Conservation (phyloP, 2,113 vertebrate species). For the Salminus brasiliensis region DNA sequence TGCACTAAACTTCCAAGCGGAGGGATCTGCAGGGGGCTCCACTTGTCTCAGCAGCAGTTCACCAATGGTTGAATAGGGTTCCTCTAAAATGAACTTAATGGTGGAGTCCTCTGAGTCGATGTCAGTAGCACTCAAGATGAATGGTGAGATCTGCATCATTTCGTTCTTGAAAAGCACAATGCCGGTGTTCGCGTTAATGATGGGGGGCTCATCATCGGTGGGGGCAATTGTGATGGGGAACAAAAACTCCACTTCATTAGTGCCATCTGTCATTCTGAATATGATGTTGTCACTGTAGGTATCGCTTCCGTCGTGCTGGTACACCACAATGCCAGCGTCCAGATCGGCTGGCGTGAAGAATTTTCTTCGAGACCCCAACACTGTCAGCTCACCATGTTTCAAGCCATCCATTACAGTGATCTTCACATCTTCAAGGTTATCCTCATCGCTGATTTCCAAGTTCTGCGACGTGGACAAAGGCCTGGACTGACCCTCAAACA, state of each 20-base stretch:
- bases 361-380: conserved; percentile 78
- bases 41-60: conserved; percentile 87
- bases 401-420: conserved; percentile 88
- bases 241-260: conserved; percentile 89
- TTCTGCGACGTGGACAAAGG: conserved; percentile 84
- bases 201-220: conserved; percentile 90
- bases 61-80: conserved; percentile 77
- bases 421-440: conserved; percentile 85
- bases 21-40: conserved; percentile 81
- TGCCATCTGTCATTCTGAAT: conserved; percentile 88
- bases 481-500: conserved; percentile 92
- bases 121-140: conserved; percentile 88
- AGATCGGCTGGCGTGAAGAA: conserved; percentile 87
- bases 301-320: conserved; percentile 90
- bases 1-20: conserved; percentile 80
- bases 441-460: conserved; percentile 91
- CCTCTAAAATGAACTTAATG: conserved; percentile 82
- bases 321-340: conserved; percentile 81
- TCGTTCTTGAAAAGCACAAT: conserved; percentile 87
- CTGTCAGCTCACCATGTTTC: conserved; percentile 83
- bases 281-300: conserved; percentile 94
- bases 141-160: conserved; percentile 80
- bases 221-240: conserved; percentile 94
- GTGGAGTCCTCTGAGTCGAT: conserved; percentile 91
- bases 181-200: conserved; percentile 92